Conservation (phyloP, 2,797 vertebrate species). For the Luscinia luscinia region DNA sequence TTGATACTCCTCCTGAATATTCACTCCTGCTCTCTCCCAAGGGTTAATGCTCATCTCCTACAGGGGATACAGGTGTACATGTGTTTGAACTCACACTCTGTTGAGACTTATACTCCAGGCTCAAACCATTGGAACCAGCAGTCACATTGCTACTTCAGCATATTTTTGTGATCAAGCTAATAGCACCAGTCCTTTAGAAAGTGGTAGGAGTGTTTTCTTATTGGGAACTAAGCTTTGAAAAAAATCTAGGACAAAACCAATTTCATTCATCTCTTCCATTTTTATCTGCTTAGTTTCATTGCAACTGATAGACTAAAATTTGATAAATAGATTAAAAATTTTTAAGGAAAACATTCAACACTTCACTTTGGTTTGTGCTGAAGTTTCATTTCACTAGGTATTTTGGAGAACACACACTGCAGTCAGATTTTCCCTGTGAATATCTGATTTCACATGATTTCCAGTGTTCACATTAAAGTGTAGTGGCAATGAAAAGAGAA, state of each 20-base stretch:
- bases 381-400: neutral
- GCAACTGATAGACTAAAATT: neutral
- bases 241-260: neutral
- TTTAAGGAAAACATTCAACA: neutral
- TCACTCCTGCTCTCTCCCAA: neutral
- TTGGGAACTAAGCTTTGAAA: neutral
- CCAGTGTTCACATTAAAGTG: neutral
- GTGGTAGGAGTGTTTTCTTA: neutral
- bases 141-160: neutral
- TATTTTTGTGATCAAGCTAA: neutral
- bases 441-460: neutral
- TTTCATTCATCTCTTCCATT: neutral
- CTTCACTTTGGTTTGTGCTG: neutral
- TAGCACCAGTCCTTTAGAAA: accelerated
- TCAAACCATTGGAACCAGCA: neutral
- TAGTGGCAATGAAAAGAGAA: neutral
- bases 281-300: neutral
- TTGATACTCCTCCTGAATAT: neutral
- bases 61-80: accelerated
- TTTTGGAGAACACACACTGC: neutral
- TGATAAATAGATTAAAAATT: accelerated
- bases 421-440: neutral
- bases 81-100: neutral
- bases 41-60: neutral
- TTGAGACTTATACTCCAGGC: neutral